Conservation (phyloP, 1,140 invertebrate genomes). For the Conus betulinus region DNA sequence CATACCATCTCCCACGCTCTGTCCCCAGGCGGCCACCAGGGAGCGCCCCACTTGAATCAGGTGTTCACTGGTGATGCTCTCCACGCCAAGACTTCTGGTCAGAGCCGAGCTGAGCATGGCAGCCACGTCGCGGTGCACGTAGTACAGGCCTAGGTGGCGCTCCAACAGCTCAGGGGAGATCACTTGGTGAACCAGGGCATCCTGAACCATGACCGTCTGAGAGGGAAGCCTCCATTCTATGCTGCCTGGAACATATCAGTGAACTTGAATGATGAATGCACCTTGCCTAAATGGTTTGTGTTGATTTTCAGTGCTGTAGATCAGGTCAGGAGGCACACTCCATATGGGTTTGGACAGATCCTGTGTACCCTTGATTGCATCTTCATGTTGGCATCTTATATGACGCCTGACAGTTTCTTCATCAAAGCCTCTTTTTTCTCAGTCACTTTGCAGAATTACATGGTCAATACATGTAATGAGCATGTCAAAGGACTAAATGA, state of each 20-base stretch:
- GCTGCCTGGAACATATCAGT: conserved; percentile 42
- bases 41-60: conserved; percentile 64
- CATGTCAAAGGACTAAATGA: too few species aligned
- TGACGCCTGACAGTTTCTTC: too few species aligned
- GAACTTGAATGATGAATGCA: too few species aligned
- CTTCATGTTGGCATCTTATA: too few species aligned
- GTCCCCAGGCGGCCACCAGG: conserved; percentile 2
- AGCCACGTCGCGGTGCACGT: conserved; percentile 66
- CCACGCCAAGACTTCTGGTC: conserved; percentile 66
- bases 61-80: conserved; percentile 65
- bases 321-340: too few species aligned
- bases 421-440: too few species aligned
- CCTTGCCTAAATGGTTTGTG: too few species aligned
- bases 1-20: conserved; percentile 8
- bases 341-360: too few species aligned
- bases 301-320: too few species aligned
- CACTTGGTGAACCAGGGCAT: conserved; percentile 64
- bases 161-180: conserved; percentile 66
- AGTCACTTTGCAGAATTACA: too few species aligned
- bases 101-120: conserved; percentile 57
- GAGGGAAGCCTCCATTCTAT: conserved; percentile 70
- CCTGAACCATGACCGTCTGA: conserved; percentile 65
- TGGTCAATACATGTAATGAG: too few species aligned
- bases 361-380: too few species aligned
- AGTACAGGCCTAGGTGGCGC: conserved; percentile 65